A percentile compares a stretch with the other conserved stretches of the same genome.
phyloP scores from a whole-genome alignment of 2,888 invertebrate genomes.

The Tolmerus cingulatus region DNA sequence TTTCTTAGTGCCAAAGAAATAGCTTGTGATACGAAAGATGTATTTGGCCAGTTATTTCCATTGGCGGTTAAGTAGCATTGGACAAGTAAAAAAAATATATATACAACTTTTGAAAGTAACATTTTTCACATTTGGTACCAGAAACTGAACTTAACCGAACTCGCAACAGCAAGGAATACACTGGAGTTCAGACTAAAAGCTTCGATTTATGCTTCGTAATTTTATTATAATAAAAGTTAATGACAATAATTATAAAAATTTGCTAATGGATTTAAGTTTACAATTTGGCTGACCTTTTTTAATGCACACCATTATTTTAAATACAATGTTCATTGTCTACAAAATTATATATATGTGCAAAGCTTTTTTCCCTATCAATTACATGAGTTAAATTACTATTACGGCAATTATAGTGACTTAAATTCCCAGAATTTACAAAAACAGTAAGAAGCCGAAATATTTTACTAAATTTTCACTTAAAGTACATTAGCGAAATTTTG shows the following conservation, averaged over 20 bases:
- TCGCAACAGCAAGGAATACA: neutral
- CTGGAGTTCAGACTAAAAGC: neutral
- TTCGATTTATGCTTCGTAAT: neutral
- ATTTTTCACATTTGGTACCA: neutral
- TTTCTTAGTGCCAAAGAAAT: neutral
- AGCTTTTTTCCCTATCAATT: neutral
- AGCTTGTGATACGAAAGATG: neutral
- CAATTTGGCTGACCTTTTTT: neutral
- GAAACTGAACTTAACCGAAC: neutral
- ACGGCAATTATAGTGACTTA: too few relatives aligned
- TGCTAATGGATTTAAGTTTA: neutral
- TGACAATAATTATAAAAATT: neutral
- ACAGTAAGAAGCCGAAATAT: too few relatives aligned
- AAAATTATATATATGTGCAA: neutral
- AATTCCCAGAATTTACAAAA: too few relatives aligned
- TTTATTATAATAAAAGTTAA: neutral
- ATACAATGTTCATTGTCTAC: neutral
- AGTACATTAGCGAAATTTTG: too few relatives aligned
- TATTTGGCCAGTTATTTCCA: neutral
- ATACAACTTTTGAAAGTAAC: neutral
- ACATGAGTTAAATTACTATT: neutral
- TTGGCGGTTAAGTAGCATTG: neutral
- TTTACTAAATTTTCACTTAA: too few relatives aligned
- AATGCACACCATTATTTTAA: too few relatives aligned
- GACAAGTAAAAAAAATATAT: neutral